Evolutionary conservation across 2,797 vertebrate genomes (phyloP), one percentile per base, ranked within the genome.

Genomic region (Lacerta viridis): DNA sequence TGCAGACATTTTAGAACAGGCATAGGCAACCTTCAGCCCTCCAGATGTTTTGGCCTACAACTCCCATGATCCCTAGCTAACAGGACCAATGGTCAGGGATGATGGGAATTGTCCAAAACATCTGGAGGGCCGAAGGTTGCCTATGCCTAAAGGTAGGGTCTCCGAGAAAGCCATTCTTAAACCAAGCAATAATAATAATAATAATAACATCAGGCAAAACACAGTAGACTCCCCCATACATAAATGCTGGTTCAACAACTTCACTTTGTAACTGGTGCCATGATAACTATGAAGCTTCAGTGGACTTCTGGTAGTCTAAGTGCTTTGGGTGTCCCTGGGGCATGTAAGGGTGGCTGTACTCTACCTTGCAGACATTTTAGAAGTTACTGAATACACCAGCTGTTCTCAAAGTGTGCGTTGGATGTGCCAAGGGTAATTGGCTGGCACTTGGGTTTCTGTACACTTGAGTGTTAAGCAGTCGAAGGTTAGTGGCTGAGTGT

Each of bases 131-230:
- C 3, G 10, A 50, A 50, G 46, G 46, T 11, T 50, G 46, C 46
- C 46, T 50, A 50, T 50, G 46, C 10, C 46, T 50, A 39, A 87
- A 93, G 91, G 91, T 85, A 95, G 93, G 61, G 71, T 82, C 90
- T 95, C 87, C 68, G 91, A 93, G 86, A 86, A 96, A 94, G 92
- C 95, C 92, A 96, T 93, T 96, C 92, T 94, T 84, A 96, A 95
- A 95, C 84, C 94, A 95, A 92, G 96, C 83, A 90, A 94, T 92
- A 86, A 87, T 89, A 46, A 46, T 46, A 46, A 46, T 8, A 46
- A 46, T 46, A 93, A 89, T 71, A 92, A 23, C 84, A 87, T 92
- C 94, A 88, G 75, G 90, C 74, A 80, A 90, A 64, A 72, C 41
- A 85, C 43, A 89, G 61, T 76, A 80, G 33, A 81, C 41, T 4